phyloP scores from a whole-genome alignment of 2,888 invertebrate species.

The Nomada fabriciana region DNA sequence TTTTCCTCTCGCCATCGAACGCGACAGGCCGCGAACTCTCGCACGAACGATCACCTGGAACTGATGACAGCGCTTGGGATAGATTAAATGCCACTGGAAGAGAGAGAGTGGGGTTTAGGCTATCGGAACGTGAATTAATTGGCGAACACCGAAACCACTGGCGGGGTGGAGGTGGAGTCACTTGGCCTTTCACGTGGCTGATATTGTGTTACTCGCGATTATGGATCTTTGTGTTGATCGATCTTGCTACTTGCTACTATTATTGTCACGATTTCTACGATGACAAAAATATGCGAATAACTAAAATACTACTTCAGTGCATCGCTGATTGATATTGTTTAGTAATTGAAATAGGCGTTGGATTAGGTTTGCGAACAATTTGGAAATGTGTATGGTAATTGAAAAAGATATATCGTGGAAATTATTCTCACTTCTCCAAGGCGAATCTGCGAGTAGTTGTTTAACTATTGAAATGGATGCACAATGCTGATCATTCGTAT shows the following conservation, averaged over 20 bases:
- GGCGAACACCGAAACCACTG: not conserved
- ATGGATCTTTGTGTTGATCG: too few relatives aligned
- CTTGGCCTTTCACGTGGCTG: not conserved
- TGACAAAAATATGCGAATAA: too few relatives aligned
- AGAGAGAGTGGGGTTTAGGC: not conserved
- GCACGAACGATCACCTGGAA: not conserved
- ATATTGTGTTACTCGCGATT: not conserved
- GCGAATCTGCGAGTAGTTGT: too few relatives aligned
- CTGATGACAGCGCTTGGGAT: not conserved
- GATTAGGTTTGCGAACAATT: too few relatives aligned
- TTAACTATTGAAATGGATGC: not conserved
- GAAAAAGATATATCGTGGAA: too few relatives aligned
- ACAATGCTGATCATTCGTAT: not conserved
- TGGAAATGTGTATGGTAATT: too few relatives aligned
- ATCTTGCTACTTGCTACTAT: too few relatives aligned
- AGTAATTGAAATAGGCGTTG: too few relatives aligned
- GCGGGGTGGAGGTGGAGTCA: not conserved
- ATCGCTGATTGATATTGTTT: too few relatives aligned
- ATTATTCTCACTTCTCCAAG: too few relatives aligned
- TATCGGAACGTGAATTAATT: not conserved
- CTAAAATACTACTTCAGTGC: too few relatives aligned
- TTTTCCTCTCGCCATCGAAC: slow-evolving; percentile 1
- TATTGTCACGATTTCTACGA: too few relatives aligned
- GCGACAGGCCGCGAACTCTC: not conserved
- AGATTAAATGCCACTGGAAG: not conserved